Evolutionary conservation across 2,113 vertebrate species (phyloP).

Genomic region (Spermophilus dauricus): DNA sequence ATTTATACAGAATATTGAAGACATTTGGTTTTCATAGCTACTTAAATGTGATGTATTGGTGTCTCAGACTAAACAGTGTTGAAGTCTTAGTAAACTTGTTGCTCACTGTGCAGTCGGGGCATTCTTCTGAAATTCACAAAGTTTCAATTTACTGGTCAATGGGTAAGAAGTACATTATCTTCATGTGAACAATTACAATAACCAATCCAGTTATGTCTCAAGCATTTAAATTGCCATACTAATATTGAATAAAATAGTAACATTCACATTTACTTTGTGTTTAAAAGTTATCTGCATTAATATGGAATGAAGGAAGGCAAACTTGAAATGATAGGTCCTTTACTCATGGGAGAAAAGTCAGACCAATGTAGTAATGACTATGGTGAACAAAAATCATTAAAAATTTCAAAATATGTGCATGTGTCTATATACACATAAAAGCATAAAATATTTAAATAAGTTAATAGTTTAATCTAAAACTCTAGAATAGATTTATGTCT

Average conservation of each 20-base stretch:
- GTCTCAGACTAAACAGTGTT: not conserved
- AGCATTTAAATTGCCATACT: not conserved
- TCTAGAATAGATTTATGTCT: not conserved
- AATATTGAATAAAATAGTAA: not conserved
- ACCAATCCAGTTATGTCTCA: not conserved
- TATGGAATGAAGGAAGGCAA: not conserved
- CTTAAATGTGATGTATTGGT: not conserved
- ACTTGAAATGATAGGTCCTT: not conserved
- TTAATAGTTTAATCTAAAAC: not conserved
- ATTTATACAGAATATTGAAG: not conserved
- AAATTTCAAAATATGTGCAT: not conserved
- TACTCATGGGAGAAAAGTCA: not conserved
- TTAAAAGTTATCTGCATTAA: not conserved
- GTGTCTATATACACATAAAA: too few species aligned
- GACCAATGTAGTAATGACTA: not conserved
- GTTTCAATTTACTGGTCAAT: conserved; percentile 7
- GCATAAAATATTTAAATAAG: not conserved
- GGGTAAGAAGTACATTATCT: not conserved
- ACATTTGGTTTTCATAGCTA: not conserved
- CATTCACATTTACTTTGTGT: not conserved
- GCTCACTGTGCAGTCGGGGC: not conserved
- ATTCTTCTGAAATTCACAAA: conserved; percentile 14
- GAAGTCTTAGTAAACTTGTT: not conserved
- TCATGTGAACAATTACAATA: not conserved
- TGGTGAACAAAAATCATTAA: not conserved